Conservation (phyloP, 2,113 vertebrate species). For the Prinia subflava region DNA sequence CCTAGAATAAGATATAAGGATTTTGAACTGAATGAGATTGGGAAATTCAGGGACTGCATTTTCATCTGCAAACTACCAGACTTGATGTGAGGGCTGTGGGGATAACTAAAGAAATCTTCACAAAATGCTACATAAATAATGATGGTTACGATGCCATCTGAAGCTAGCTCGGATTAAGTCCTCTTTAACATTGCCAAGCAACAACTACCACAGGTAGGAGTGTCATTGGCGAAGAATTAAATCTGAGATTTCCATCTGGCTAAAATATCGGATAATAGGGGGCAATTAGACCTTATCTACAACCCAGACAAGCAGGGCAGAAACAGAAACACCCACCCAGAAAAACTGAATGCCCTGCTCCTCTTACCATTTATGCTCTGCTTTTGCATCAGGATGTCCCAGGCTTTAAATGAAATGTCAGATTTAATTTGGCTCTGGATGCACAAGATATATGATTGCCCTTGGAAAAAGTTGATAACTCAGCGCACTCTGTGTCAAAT, state of each 20-base stretch:
- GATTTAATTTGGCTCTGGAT: constrained; percentile 73
- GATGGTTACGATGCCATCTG: background rate
- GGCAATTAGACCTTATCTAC: constrained; percentile 37
- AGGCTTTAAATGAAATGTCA: constrained; percentile 78
- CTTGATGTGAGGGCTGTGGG: background rate
- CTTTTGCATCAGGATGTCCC: constrained; percentile 66
- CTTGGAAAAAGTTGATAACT: constrained; percentile 75
- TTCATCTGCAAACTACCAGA: background rate
- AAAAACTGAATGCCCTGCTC: background rate
- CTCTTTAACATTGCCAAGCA: background rate
- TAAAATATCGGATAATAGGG: constrained; percentile 39
- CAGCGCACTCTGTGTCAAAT: constrained; percentile 57
- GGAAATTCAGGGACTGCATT: background rate
- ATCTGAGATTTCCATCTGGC: constrained; percentile 31
- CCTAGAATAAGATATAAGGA: background rate
- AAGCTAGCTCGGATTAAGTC: constrained; percentile 3
- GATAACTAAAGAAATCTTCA: constrained; percentile 8
- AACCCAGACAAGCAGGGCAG: constrained; percentile 23
- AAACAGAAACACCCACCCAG: constrained; percentile 42
- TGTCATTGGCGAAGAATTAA: constrained; percentile 23
- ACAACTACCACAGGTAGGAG: background rate
- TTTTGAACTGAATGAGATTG: background rate
- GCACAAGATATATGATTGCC: constrained; percentile 67
- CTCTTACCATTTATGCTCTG: constrained; percentile 36
- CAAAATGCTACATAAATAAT: constrained; percentile 40